Evolutionary conservation across 2,797 vertebrate genomes (phyloP).

Genomic region (Ctenopoma multispine): DNA sequence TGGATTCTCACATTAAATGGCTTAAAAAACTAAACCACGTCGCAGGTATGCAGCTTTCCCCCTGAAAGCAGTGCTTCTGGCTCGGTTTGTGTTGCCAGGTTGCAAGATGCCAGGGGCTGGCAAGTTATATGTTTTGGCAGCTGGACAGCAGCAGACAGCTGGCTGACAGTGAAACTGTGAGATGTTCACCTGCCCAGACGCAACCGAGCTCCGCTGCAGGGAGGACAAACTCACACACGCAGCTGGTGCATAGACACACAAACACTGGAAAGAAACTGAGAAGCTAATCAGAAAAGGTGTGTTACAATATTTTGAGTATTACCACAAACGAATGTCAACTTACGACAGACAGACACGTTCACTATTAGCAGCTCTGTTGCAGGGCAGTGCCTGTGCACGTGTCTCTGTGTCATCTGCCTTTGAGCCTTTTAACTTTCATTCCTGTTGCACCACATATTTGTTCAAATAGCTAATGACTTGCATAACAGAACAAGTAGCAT

Average conservation of each 20-base stretch:
- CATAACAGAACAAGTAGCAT: background rate
- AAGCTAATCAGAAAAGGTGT: background rate
- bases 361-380: slow-evolving; percentile 27
- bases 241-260: background rate
- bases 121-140: slow-evolving; percentile 58
- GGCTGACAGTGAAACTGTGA: slow-evolving; percentile 52
- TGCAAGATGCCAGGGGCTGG: slow-evolving; percentile 36
- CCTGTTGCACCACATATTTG: background rate
- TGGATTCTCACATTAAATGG: background rate
- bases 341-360: slow-evolving; percentile 25
- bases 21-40: background rate
- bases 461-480: background rate
- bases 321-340: slow-evolving; percentile 40
- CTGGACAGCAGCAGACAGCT: slow-evolving; percentile 54
- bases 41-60: slow-evolving; percentile 4
- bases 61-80: slow-evolving; percentile 31
- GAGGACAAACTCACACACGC: background rate
- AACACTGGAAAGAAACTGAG: slow-evolving; percentile 1
- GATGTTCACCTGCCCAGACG: slow-evolving; percentile 65
- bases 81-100: slow-evolving; percentile 15
- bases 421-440: background rate
- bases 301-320: background rate
- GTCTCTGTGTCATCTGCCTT: background rate
- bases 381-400: slow-evolving; percentile 26
- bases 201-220: slow-evolving; percentile 10